These are phyloP conservation scores for Doryteuthis pealeii DNA, from an alignment of 1,140 invertebrate genomes.

Conservation along the genomic window DNA sequence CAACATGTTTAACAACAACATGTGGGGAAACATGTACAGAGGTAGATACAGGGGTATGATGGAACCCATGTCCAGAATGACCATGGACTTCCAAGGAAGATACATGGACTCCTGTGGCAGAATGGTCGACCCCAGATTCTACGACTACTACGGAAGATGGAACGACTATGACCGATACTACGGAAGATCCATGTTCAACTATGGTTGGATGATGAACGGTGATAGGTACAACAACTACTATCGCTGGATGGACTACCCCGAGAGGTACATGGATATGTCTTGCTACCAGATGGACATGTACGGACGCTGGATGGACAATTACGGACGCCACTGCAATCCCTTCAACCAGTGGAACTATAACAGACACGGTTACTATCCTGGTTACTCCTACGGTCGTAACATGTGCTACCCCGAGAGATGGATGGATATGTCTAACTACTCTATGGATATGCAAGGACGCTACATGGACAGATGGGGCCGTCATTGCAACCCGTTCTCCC, in stretches of 20 bases:
- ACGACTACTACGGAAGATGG: not conserved
- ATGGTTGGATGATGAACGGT: not conserved
- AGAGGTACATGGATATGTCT: conserved; percentile 6
- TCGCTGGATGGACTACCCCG: not conserved
- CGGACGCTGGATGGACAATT: not conserved
- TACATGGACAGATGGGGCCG: conserved; percentile 2
- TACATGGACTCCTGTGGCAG: not conserved
- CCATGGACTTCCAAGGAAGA: conserved; percentile 6
- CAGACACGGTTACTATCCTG: not conserved
- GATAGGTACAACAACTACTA: not conserved
- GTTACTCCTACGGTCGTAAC: not conserved
- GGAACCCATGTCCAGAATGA: not conserved
- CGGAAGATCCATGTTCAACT: conserved; percentile 3
- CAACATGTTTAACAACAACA: not conserved
- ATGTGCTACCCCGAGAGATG: not conserved
- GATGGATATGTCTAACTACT: not conserved
- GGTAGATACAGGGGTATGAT: not conserved
- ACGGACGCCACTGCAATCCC: not conserved
- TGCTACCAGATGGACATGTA: conserved; percentile 1
- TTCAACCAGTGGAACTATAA: not conserved
- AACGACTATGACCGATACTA: not conserved
- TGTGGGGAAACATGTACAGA: too few relatives aligned
- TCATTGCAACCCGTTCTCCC: not conserved
- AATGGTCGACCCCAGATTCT: conserved; percentile 2
- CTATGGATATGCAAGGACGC: not conserved